These are phyloP conservation scores for Cydia splendana DNA, from an alignment of 1,140 invertebrate species.

Conservation along the genomic window DNA sequence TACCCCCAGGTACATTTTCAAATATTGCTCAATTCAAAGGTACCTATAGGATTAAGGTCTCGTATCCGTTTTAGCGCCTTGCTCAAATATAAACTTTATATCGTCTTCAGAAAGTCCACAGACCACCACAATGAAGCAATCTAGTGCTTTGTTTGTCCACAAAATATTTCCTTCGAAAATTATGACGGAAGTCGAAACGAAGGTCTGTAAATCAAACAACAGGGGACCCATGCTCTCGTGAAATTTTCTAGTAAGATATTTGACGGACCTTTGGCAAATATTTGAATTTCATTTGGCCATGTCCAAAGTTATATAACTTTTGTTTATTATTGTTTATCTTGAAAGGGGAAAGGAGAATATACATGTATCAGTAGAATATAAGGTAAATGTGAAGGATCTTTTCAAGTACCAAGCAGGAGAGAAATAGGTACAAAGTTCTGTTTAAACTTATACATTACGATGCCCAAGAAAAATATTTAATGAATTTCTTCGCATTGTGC, in stretches of 20 bases:
- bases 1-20: not conserved
- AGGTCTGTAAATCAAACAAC: constrained; percentile 28
- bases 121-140: not conserved
- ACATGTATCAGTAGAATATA: not conserved
- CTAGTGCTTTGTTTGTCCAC: constrained; percentile 23
- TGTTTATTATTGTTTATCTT: constrained; percentile 27
- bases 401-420: not conserved
- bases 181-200: constrained; percentile 25
- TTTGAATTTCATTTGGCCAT: constrained; percentile 24
- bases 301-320: constrained; percentile 24
- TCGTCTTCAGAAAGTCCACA: not conserved
- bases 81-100: not conserved
- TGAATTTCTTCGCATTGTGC: not conserved
- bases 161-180: constrained; percentile 23
- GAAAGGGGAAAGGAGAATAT: not conserved
- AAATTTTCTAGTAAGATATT: constrained; percentile 28
- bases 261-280: constrained; percentile 29
- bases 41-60: too few relatives aligned
- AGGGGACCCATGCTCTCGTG: constrained; percentile 5
- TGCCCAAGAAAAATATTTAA: not conserved
- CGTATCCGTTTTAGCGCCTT: too few relatives aligned
- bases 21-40: not conserved
- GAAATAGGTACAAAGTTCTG: not conserved
- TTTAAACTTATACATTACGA: too few relatives aligned
- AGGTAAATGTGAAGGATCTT: not conserved